A percentile compares a stretch with the other conserved stretches of the same genome.
phyloP scores from a whole-genome alignment of 2,113 vertebrate genomes.

The Psittacus erithacus region DNA sequence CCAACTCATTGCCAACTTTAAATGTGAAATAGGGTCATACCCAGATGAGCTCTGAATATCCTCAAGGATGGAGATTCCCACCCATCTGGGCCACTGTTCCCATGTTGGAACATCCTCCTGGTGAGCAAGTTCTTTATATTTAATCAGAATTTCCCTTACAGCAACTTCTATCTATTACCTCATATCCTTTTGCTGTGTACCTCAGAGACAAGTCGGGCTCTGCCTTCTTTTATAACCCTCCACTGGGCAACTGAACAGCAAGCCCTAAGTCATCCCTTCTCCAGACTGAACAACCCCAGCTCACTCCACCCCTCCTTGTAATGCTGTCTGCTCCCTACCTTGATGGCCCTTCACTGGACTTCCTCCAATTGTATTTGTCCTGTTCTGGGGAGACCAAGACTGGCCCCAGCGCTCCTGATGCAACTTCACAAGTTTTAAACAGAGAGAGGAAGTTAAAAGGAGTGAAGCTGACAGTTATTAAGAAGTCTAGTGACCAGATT shows the following conservation, averaged over 20 bases:
- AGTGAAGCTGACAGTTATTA: neutral
- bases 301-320: neutral
- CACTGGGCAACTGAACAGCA: neutral
- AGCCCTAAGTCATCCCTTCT: neutral
- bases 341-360: neutral
- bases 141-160: neutral
- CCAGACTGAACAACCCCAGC: rapidly evolving
- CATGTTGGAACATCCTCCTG: neutral
- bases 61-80: constrained; percentile 1
- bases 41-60: neutral
- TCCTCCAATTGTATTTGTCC: neutral
- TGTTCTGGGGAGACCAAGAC: neutral
- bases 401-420: neutral
- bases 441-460: neutral
- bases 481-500: neutral
- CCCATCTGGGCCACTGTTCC: neutral
- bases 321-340: neutral
- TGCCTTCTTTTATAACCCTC: neutral
- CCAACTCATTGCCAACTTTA: neutral
- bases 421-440: neutral
- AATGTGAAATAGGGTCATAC: neutral
- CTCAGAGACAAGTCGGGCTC: neutral
- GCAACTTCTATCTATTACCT: neutral
- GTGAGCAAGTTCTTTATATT: neutral
- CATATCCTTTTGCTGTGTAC: neutral